phyloP scores from a whole-genome alignment of 2,797 vertebrate genomes.

The Coilia nasus region DNA sequence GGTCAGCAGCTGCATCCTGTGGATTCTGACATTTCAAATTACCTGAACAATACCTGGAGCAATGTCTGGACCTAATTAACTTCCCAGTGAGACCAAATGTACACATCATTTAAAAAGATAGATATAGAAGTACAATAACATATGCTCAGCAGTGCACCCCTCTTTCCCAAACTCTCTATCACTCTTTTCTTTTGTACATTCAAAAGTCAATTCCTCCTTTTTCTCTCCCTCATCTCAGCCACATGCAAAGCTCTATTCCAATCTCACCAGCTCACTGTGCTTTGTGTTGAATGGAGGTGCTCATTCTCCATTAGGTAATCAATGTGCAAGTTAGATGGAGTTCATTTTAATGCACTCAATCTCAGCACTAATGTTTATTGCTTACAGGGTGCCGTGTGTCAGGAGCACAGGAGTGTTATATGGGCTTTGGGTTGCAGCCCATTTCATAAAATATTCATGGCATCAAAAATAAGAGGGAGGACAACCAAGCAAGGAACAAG shows the following conservation, averaged over 20 bases:
- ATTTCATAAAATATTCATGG: slow-evolving; percentile 98
- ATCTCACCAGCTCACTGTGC: slow-evolving; percentile 51
- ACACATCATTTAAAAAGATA: slow-evolving; percentile 73
- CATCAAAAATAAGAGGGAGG: slow-evolving; percentile 71
- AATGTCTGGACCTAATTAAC: slow-evolving; percentile 92
- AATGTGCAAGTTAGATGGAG: slow-evolving; percentile 93
- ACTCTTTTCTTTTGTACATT: slow-evolving; percentile 42
- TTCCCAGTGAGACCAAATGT: slow-evolving; percentile 77
- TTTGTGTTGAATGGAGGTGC: slow-evolving; percentile 72
- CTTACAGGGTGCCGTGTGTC: slow-evolving; percentile 88
- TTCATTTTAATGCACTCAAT: slow-evolving; percentile 99
- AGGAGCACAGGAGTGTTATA: slow-evolving; percentile 96
- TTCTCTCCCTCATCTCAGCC: slow-evolving; percentile 44
- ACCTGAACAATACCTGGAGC: slow-evolving; percentile 86
- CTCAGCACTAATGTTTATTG: slow-evolving; percentile 95
- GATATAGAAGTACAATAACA: slow-evolving; percentile 62
- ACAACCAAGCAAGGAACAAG: slow-evolving; percentile 75
- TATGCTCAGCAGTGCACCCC: slow-evolving; percentile 50
- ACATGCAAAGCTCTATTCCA: slow-evolving; percentile 66
- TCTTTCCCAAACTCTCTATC: slow-evolving; percentile 29
- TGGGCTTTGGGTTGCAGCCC: slow-evolving; percentile 92
- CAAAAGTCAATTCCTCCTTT: not conserved
- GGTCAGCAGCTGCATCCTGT: slow-evolving; percentile 72
- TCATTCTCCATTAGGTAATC: slow-evolving; percentile 86
- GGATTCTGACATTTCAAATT: slow-evolving; percentile 89